A percentile compares a stretch with the other conserved stretches of the same genome.
Evolutionary conservation across 1,140 invertebrate genomes (phyloP).

Genomic region (Drosophila orosa): DNA sequence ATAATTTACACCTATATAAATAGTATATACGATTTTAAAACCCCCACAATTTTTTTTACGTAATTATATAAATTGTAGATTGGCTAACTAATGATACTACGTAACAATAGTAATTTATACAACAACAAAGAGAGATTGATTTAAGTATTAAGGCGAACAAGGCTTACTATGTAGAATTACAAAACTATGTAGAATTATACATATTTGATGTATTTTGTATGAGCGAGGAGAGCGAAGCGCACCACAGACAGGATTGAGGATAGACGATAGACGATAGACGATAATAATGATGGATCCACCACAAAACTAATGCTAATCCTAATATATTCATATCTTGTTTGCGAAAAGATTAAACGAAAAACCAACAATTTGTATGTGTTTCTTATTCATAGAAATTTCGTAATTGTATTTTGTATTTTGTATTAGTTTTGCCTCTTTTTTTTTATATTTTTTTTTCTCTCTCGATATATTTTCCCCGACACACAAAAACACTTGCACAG

Average conservation of each 20-base stretch:
- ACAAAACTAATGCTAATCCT: slow-evolving; percentile 33
- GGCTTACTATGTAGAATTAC: slow-evolving; percentile 20
- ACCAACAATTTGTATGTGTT: slow-evolving; percentile 68
- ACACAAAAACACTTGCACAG: slow-evolving; percentile 3
- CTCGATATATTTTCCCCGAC: slow-evolving; percentile 5
- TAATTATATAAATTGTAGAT: slow-evolving; percentile 34
- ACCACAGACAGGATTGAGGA: slow-evolving; percentile 10
- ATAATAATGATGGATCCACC: slow-evolving; percentile 52
- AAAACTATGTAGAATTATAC: slow-evolving; percentile 20
- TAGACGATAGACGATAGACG: slow-evolving; percentile 10
- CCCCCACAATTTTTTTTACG: slow-evolving; percentile 29
- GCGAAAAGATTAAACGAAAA: slow-evolving; percentile 77
- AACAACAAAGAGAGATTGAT: slow-evolving; percentile 33
- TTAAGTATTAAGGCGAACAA: slow-evolving; percentile 30
- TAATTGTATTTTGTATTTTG: slow-evolving; percentile 4
- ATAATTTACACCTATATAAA: slow-evolving; percentile 28
- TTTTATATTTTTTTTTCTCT: background rate
- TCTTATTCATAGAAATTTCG: slow-evolving; percentile 61
- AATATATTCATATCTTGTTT: slow-evolving; percentile 74
- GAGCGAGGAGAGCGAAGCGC: background rate
- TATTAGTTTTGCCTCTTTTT: background rate
- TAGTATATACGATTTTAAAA: slow-evolving; percentile 23
- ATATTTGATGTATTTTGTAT: slow-evolving; percentile 20
- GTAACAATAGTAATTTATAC: slow-evolving; percentile 43
- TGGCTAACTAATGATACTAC: slow-evolving; percentile 39